A percentile compares a stretch with the other conserved stretches of the same genome.
Evolutionary conservation across 2,797 vertebrate species (phyloP).

Genomic region (Taenioides sp.): DNA sequence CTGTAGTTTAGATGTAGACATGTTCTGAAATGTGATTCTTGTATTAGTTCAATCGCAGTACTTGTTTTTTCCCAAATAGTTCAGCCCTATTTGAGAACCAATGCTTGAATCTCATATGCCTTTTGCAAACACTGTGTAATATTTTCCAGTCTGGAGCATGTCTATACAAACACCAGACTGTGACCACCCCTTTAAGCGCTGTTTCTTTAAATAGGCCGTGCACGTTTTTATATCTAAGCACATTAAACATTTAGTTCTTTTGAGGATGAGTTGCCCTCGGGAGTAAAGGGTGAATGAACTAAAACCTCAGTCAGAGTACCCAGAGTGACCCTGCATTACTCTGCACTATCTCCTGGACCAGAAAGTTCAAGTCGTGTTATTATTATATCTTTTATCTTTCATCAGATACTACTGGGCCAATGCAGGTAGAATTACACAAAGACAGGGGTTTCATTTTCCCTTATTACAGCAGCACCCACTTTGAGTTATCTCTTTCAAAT

Average conservation of each 20-base stretch:
- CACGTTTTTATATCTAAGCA: constrained; percentile 25
- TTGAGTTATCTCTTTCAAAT: neutral
- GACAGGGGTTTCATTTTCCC: constrained; percentile 7
- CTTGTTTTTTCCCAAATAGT: too few relatives aligned
- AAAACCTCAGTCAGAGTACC: constrained; percentile 12
- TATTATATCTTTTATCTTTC: constrained; percentile 20
- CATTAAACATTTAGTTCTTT: constrained; percentile 25
- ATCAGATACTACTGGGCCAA: constrained; percentile 7
- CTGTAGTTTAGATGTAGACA: too few relatives aligned
- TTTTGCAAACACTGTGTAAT: neutral
- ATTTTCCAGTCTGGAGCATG: neutral
- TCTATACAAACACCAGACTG: neutral
- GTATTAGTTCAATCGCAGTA: too few relatives aligned
- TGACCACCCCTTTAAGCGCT: constrained; percentile 14
- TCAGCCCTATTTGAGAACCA: neutral
- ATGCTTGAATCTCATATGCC: neutral
- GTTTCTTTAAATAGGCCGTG: constrained; percentile 23
- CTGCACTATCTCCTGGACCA: neutral
- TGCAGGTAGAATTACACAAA: constrained; percentile 13
- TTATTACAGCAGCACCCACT: neutral
- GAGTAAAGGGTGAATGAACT: constrained; percentile 22
- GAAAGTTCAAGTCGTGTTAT: neutral
- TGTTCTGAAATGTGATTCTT: too few relatives aligned
- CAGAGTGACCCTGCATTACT: constrained; percentile 24
- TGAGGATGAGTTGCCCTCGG: constrained; percentile 19